Evolutionary conservation across 2,113 vertebrate species (phyloP).

Genomic region (Anhinga anhinga): DNA sequence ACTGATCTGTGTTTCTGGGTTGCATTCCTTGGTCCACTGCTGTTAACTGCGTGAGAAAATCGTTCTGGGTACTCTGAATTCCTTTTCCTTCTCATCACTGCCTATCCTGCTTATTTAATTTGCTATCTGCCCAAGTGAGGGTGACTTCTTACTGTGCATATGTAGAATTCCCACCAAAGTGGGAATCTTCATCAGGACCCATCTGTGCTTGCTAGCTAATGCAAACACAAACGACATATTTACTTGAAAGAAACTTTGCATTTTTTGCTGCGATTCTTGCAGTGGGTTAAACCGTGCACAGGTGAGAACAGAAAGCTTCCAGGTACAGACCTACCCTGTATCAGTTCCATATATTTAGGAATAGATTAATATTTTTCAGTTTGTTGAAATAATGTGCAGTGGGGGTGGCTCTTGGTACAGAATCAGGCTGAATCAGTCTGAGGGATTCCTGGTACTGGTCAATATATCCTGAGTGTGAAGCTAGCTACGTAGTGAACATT

Average conservation of each 20-base stretch:
- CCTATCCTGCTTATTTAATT: background rate
- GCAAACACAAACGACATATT: background rate
- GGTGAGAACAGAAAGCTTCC: background rate
- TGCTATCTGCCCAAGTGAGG: background rate
- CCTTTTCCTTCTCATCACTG: background rate
- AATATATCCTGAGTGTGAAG: background rate
- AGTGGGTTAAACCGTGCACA: background rate
- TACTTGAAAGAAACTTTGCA: background rate
- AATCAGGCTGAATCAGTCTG: background rate
- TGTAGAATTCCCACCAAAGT: background rate
- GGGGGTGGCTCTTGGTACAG: too few species aligned
- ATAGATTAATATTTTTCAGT: background rate
- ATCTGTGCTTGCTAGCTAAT: background rate
- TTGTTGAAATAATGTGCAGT: background rate
- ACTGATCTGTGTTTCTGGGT: background rate
- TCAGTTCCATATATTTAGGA: background rate
- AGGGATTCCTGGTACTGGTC: background rate
- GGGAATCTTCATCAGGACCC: background rate
- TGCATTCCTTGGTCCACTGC: background rate
- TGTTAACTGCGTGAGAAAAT: background rate
- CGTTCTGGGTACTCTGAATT: background rate
- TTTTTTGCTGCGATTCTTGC: background rate
- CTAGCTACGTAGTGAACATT: background rate
- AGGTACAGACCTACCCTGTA: background rate
- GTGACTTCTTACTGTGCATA: rapidly evolving